Base-by-base conservation (phyloP, 2,113 vertebrate species). In the Ascaphus truei region DNA sequence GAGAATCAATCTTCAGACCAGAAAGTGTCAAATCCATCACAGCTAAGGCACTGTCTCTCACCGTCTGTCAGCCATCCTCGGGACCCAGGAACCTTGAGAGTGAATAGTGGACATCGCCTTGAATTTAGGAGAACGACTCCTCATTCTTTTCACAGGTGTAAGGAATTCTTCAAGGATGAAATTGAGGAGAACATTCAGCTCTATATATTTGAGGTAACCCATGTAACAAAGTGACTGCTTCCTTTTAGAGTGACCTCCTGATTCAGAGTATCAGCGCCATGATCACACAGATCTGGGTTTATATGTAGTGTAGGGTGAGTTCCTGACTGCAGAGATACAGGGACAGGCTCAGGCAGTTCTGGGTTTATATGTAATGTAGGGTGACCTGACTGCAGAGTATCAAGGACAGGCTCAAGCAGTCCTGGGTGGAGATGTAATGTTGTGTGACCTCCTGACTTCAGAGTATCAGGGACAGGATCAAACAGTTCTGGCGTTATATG, bases 101-200 rank as follows among this genome's bases (percentile, higher is more conserved):
- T 71, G 67, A 71, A 52, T 61, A 71, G 67, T 43, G 26, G 34
- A 25, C 45, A 23, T 71, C 33, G 37, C 57, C 67, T 71, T 71
- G 67, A 71, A 71, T 61, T 71, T 71, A 61, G 47, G 58, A 51
- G 45, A 16, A 22, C 30, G 18, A 33, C 34, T 52, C 34, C 7
- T 51, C 47, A 59, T n/a, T 60, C 66, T 68, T 68, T 39, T 25
- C 50, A 66, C 23, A 37, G 29, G 34, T 53, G 43, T 43, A 27
- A 58, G 9, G 26, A 66, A 66, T 66, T 29, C 36, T 55, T 43
- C 26, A 66, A 55, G 20, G 26, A 56, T 20, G 31, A 16, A 56
- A 55, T 10, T 56, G 63, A 41, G 50, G 13, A 45, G 20, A n/a
- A 18, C 6, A 20, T 45, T 18, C 16, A 16, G 13, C 16, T 45